Evolutionary conservation across 2,113 vertebrate species (phyloP).

Genomic region (Cephalopholis sonnerati): DNA sequence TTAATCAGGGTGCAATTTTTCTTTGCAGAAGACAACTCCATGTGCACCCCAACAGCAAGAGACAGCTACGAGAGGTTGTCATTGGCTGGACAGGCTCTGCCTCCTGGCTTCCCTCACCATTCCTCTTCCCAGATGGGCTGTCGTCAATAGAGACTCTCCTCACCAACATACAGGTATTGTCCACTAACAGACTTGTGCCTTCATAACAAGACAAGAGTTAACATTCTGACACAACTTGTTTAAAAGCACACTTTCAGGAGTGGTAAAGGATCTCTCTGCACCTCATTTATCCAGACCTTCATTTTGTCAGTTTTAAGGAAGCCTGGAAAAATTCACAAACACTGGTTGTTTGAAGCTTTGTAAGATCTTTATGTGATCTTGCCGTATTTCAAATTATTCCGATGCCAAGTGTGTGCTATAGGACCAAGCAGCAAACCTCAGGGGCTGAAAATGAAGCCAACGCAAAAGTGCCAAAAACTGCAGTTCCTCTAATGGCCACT

Average conservation of each 20-base stretch:
- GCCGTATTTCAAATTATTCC: neutral
- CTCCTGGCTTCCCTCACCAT: conserved; percentile 97
- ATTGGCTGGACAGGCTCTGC: conserved; percentile 93
- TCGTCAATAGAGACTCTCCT: conserved; percentile 99
- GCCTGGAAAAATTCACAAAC: neutral
- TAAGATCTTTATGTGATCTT: neutral
- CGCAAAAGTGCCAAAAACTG: no score
- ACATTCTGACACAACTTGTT: neutral
- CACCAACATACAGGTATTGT: conserved; percentile 93
- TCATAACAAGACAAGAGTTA: no score
- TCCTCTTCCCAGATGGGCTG: conserved; percentile 97
- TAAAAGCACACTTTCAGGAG: neutral
- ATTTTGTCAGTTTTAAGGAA: neutral
- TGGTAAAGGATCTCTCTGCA: neutral
- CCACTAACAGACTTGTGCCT: neutral
- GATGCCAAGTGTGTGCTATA: no score
- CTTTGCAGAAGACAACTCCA: conserved; percentile 92
- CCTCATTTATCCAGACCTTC: neutral
- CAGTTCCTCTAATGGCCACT: no score
- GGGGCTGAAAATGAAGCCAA: no score
- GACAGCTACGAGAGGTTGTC: conserved; percentile 98
- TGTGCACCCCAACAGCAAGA: conserved; percentile 97
- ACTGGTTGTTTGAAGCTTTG: neutral
- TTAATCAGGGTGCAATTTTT: conserved; percentile 21
- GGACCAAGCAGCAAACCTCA: no score